phyloP scores from a whole-genome alignment of 2,113 vertebrate species.

The Hemiprocne comata region DNA sequence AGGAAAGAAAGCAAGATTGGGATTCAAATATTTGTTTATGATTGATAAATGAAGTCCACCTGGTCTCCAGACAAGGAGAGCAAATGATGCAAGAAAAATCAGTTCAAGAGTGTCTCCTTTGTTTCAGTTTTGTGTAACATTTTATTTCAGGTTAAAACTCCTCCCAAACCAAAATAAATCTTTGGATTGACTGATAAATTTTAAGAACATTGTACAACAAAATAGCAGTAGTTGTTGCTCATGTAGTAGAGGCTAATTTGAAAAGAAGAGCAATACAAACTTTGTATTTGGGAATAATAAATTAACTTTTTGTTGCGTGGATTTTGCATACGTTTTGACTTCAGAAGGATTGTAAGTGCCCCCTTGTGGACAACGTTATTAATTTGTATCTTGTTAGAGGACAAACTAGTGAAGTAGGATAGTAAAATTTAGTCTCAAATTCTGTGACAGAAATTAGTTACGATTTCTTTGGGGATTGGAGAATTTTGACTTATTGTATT shows the following conservation, averaged over 20 bases:
- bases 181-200: neutral
- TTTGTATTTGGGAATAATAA: neutral
- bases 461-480: neutral
- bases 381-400: neutral
- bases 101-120: neutral
- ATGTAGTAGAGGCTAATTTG: neutral
- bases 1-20: neutral
- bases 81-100: neutral
- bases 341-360: constrained; percentile 46
- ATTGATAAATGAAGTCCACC: constrained; percentile 10
- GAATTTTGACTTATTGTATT: neutral
- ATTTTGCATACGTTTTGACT: neutral
- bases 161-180: neutral
- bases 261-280: neutral
- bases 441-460: neutral
- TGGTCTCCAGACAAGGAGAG: neutral
- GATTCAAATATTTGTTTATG: neutral
- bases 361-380: constrained; percentile 64
- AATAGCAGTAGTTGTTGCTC: neutral
- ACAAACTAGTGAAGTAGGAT: neutral
- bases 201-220: neutral
- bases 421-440: neutral
- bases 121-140: neutral
- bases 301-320: neutral
- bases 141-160: neutral